Conservation (phyloP, 2,113 vertebrate species). For the Sitta europaea region DNA sequence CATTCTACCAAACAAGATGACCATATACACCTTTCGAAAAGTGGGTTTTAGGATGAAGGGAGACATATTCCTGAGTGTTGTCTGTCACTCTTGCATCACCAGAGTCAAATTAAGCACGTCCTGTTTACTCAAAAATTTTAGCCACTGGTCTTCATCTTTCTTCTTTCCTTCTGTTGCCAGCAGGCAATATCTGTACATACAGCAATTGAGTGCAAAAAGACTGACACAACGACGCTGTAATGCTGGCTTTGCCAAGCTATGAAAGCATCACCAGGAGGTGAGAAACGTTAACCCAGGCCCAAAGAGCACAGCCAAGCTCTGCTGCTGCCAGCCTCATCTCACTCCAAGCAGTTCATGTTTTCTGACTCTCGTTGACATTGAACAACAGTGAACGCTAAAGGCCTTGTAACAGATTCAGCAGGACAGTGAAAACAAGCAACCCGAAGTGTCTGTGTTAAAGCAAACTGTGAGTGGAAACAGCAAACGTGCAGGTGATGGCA, state of each 20-base stretch:
- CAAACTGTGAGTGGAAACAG: neutral
- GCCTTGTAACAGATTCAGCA: neutral
- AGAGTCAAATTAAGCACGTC: neutral
- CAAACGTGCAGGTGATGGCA: neutral
- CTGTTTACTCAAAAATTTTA: neutral
- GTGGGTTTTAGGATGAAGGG: neutral
- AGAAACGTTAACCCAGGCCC: neutral
- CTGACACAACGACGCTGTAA: accelerated
- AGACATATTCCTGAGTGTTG: neutral
- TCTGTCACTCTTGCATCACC: neutral
- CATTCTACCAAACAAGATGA: neutral
- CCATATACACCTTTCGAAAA: neutral
- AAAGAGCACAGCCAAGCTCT: neutral
- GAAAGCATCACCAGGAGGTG: neutral
- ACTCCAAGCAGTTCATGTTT: neutral
- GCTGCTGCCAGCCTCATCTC: neutral
- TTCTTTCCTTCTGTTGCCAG: neutral
- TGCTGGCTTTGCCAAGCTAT: neutral
- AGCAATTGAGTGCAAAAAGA: neutral
- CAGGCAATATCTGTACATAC: neutral
- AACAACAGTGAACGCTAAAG: neutral
- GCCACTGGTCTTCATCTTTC: neutral
- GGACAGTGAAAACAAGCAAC: neutral
- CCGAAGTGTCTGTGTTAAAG: neutral
- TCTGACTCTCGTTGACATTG: neutral